phyloP scores from a whole-genome alignment of 2,113 vertebrate species.

The Clarias macrocephalus region DNA sequence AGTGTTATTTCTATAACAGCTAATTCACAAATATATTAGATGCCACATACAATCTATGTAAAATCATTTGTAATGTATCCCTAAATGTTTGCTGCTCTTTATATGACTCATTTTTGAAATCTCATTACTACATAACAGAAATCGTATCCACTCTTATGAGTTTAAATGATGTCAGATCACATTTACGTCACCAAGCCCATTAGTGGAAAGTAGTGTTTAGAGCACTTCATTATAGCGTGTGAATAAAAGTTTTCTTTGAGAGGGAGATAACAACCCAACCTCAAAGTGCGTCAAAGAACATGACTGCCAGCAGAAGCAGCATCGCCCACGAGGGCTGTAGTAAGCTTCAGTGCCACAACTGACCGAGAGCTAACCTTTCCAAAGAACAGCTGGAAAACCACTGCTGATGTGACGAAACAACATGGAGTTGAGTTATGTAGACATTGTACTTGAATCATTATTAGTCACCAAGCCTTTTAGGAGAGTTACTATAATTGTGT shows the following conservation, averaged over 20 bases:
- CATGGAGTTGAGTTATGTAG: not conserved
- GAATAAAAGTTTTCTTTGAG: not conserved
- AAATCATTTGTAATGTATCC: not conserved
- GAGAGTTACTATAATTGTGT: not conserved
- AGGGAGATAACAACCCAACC: not conserved
- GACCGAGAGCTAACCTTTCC: not conserved
- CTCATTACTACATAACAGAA: not conserved
- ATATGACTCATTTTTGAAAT: not conserved
- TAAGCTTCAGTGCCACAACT: not conserved
- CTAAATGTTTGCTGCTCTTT: not conserved
- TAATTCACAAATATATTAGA: no score
- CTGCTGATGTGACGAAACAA: not conserved
- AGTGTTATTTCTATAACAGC: no score
- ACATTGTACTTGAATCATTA: conserved; percentile 11
- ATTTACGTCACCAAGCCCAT: not conserved
- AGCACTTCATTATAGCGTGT: not conserved
- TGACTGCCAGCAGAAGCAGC: not conserved
- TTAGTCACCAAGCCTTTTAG: not conserved
- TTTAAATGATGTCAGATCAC: not conserved
- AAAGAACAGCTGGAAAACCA: not conserved
- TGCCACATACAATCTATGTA: no score
- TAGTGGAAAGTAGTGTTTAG: not conserved
- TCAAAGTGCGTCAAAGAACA: conserved; percentile 12
- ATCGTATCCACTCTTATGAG: not conserved
- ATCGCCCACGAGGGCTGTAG: not conserved